Base-by-base conservation (phyloP, 1,140 invertebrate species). In the Caerostris extrusa region DNA sequence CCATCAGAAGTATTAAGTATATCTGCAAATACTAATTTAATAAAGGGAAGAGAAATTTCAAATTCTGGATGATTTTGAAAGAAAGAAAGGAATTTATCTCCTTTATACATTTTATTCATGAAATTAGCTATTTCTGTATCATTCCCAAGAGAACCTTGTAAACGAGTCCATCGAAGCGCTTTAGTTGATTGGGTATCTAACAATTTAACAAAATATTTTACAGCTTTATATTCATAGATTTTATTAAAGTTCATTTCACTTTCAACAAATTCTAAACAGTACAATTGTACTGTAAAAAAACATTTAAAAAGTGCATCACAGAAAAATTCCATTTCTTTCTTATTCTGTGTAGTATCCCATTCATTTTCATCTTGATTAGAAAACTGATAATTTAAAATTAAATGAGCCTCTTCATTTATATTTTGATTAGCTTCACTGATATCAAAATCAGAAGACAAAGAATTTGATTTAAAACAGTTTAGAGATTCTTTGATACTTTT, bases 91-190 rank as follows among this genome's bases (percentile, higher is more conserved):
- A 83, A 83, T 56, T 83, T 83, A 1, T 83, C 82, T 19, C 82
- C 82, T 83, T 57, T 58, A 14, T 83, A 83, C 55, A 83, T 17
- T 58, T 58, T 83, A 8, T 58, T 83, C 82, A 83, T 58, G 34
- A 83, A 83, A 5, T 56, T n/a, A 10, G 82, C 82, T 19, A 83
- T 58, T 57, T 83, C 82, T 0, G 7, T 7, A 56, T 83, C 34
- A n/a, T 83, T 7, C 7, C 82, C 82, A 7, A 83, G 0, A 57
- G 14, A n/a, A n/a, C 82, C 55, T 0, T 83, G 82, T 56, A 83
- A 83, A 83, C 55, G 56, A 57, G 17, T 57, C 14, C 56, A 7
- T 7, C 3, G n/a, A 14, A 53, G n/a, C 5, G n/a, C 3, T 3
- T 19, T 58, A 17, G 56, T 19, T 6, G 82, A 3, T 58, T 8